Conservation (phyloP, 2,113 vertebrate species). For the Gymnocephalus cernua region DNA sequence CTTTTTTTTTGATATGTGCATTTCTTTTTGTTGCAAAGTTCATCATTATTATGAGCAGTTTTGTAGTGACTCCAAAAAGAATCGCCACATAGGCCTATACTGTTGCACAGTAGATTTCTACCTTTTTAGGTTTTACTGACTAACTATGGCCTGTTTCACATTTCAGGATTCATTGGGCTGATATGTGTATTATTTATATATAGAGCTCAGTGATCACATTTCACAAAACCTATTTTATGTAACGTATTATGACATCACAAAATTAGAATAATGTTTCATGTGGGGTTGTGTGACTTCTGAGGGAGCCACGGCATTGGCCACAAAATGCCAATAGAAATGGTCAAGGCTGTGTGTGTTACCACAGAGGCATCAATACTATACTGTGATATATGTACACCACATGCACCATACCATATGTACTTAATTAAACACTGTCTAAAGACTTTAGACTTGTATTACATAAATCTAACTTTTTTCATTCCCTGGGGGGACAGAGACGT, state of each 20-base stretch:
- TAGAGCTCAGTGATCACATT: background rate
- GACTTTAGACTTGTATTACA: background rate
- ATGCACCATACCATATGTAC: background rate
- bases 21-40: no score
- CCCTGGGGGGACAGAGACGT: background rate
- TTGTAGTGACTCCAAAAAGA: conserved; percentile 7
- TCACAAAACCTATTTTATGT: background rate
- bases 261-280: background rate
- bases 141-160: background rate
- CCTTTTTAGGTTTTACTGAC: background rate
- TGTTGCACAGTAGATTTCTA: no score
- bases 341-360: background rate
- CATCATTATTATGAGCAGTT: background rate
- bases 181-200: no score
- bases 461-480: background rate
- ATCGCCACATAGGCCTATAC: no score
- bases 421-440: background rate
- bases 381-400: background rate
- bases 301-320: background rate
- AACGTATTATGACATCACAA: background rate
- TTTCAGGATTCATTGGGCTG: background rate
- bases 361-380: background rate
- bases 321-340: background rate
- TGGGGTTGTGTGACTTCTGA: background rate
- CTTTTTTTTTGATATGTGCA: background rate